phyloP scores from a whole-genome alignment of 2,797 vertebrate genomes.

The Sternotherus odoratus region DNA sequence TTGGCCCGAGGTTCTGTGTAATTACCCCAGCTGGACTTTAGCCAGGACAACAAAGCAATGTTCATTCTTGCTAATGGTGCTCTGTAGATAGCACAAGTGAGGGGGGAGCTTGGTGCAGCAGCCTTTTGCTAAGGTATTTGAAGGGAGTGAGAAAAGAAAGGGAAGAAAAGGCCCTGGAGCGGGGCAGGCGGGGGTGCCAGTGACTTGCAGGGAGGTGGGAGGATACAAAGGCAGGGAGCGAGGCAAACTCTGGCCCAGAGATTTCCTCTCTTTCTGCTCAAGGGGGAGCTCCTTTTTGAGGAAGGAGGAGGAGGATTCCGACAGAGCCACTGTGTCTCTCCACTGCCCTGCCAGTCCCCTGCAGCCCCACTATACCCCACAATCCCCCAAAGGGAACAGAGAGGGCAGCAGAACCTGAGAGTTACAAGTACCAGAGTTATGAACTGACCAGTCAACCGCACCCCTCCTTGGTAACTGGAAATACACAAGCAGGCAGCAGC shows the following conservation, averaged over 20 bases:
- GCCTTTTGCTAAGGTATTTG: not conserved
- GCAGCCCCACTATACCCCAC: not conserved
- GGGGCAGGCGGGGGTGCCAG: not conserved
- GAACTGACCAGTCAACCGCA: too few species aligned
- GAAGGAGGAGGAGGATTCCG: not conserved
- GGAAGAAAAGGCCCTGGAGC: too few species aligned
- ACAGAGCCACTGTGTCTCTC: not conserved
- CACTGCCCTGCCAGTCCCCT: not conserved
- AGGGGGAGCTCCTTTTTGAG: not conserved
- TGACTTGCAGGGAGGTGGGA: not conserved
- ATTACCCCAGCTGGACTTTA: not conserved
- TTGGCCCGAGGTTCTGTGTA: not conserved
- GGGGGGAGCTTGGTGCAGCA: not conserved
- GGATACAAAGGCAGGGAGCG: not conserved
- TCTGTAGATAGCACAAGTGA: not conserved
- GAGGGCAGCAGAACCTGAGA: not conserved
- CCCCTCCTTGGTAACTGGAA: too few species aligned
- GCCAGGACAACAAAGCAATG: not conserved
- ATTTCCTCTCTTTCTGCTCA: not conserved
- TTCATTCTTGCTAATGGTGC: not conserved
- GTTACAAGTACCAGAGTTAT: too few species aligned
- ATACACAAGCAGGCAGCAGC: too few species aligned
- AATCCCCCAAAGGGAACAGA: not conserved
- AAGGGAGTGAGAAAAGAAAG: not conserved
- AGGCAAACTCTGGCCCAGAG: not conserved